These are phyloP conservation scores for Bovichtus diacanthus DNA, from an alignment of 2,797 vertebrate genomes.

Conservation along the genomic window DNA sequence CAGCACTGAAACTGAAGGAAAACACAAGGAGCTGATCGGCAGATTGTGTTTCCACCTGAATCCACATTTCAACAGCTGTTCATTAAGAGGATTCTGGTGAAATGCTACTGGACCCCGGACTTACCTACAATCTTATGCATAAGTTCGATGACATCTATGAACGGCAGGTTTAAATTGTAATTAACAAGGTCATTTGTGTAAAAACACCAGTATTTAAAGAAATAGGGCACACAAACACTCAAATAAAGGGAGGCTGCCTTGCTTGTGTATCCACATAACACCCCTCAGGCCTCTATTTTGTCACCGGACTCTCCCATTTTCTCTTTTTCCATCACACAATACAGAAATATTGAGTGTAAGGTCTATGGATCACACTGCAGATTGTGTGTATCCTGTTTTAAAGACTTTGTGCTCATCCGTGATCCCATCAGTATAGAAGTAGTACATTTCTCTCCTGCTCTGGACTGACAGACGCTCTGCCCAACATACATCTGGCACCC, in stretches of 20 bases:
- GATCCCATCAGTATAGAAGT: slow-evolving; percentile 13
- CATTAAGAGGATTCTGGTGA: neutral
- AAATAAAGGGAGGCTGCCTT: too few species aligned
- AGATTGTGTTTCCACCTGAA: neutral
- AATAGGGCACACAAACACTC: too few species aligned
- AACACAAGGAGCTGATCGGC: neutral
- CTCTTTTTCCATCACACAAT: neutral
- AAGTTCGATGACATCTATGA: neutral
- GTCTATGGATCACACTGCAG: neutral
- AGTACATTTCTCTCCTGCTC: slow-evolving; percentile 33
- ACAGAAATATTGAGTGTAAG: neutral
- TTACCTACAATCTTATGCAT: neutral
- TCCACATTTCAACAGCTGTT: neutral
- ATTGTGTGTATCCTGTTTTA: slow-evolving; percentile 11
- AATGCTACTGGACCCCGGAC: neutral
- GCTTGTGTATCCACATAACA: neutral
- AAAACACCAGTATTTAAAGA: neutral
- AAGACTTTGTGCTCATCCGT: slow-evolving; percentile 27
- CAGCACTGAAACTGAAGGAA: neutral
- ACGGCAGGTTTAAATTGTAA: neutral
- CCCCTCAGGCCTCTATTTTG: neutral
- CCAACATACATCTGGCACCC: slow-evolving; percentile 33
- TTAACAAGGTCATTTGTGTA: neutral
- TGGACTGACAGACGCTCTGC: slow-evolving; percentile 30
- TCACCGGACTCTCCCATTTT: neutral